Evolutionary conservation across 1,140 invertebrate species (phyloP).

Genomic region (Augochlora pura): DNA sequence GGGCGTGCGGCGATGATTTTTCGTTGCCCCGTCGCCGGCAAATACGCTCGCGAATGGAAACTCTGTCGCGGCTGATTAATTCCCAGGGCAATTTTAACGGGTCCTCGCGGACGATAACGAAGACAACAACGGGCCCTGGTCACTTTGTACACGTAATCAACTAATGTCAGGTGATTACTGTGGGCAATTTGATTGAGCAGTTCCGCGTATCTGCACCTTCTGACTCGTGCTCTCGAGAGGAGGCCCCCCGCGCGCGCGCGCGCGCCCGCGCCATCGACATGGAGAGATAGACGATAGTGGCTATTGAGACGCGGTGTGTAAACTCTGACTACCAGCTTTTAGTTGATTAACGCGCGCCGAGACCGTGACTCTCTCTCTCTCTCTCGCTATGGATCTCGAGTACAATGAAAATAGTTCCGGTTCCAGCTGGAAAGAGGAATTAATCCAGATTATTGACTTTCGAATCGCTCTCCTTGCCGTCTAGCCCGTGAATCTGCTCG

Average conservation of each 20-base stretch:
- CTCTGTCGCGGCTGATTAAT: no score
- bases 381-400: constrained; percentile 60
- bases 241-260: no score
- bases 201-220: constrained; percentile 46
- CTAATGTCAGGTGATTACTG: constrained; percentile 49
- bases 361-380: no score
- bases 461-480: constrained; percentile 31
- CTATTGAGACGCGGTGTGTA: constrained; percentile 69
- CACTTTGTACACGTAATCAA: constrained; percentile 12
- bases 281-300: constrained; percentile 62
- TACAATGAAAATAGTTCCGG: constrained; percentile 67
- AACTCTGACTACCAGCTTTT: constrained; percentile 72
- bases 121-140: neutral
- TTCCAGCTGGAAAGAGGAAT: constrained; percentile 62
- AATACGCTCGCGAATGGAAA: no score
- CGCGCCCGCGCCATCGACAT: constrained; percentile 52
- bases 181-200: constrained; percentile 20
- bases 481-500: constrained; percentile 22
- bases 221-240: neutral
- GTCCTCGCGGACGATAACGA: neutral
- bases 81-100: no score
- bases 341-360: constrained; percentile 73
- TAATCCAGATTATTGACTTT: constrained; percentile 66
- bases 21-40: no score
- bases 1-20: no score